phyloP scores from a whole-genome alignment of 2,888 invertebrate genomes.

The Choristoneura rosaceana region DNA sequence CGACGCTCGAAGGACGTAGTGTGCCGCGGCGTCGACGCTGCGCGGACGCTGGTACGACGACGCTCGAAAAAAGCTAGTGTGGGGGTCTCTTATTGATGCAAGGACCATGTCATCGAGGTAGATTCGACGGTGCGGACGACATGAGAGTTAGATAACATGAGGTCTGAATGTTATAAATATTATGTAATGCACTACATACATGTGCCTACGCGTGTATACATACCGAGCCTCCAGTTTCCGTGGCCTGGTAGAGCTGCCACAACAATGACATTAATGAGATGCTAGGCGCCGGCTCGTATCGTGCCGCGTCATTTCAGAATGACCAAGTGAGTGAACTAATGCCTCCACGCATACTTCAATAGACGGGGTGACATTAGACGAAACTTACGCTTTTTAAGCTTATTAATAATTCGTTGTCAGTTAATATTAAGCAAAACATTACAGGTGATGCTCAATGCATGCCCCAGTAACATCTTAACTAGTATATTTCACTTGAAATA shows the following conservation, averaged over 20 bases:
- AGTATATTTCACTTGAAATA: constrained; percentile 7
- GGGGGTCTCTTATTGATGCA: not conserved
- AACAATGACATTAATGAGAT: constrained; percentile 81
- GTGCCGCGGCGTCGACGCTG: too few relatives aligned
- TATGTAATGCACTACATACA: not conserved
- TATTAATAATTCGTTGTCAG: not conserved
- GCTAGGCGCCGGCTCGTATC: constrained; percentile 56
- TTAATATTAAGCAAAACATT: not conserved
- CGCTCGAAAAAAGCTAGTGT: too few relatives aligned
- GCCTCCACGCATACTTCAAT: not conserved
- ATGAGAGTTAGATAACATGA: constrained; percentile 15
- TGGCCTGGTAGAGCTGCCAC: constrained; percentile 85
- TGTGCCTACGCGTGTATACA: constrained; percentile 56
- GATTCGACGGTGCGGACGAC: not conserved
- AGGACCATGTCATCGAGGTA: not conserved
- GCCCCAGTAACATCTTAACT: not conserved
- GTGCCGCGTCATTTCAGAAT: constrained; percentile 44
- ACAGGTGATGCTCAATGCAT: not conserved
- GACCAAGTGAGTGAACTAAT: constrained; percentile 35
- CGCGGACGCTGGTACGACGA: too few relatives aligned
- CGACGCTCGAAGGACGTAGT: too few relatives aligned
- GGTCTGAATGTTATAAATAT: not conserved
- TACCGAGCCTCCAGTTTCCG: constrained; percentile 81
- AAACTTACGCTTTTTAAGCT: not conserved
- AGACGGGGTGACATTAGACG: not conserved